These are phyloP conservation scores for Diabrotica undecimpunctata DNA, from an alignment of 1,140 invertebrate genomes.

Conservation along the genomic window DNA sequence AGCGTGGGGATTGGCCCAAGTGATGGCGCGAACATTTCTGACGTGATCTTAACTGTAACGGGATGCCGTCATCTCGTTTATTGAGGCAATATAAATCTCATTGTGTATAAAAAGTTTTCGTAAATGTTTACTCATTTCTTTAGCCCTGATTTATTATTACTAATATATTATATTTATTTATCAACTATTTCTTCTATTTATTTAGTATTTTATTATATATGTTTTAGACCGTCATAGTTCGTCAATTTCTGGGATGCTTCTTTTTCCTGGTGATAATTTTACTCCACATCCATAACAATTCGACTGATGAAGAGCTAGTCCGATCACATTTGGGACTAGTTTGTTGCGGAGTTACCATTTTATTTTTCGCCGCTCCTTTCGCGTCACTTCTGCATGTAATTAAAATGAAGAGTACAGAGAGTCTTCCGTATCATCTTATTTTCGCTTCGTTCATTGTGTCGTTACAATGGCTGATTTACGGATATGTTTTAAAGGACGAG, in stretches of 20 bases:
- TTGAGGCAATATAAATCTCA: too few relatives aligned
- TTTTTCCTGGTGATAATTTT: constrained; percentile 26
- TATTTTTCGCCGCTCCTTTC: constrained; percentile 77
- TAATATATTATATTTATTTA: too few relatives aligned
- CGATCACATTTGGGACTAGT: constrained; percentile 51
- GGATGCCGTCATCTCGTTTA: too few relatives aligned
- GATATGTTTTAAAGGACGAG: constrained; percentile 62
- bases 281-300: constrained; percentile 30
- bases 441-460: constrained; percentile 70
- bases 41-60: too few relatives aligned
- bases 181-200: too few relatives aligned
- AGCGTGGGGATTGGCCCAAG: too few relatives aligned
- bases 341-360: constrained; percentile 67
- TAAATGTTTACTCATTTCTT: too few relatives aligned
- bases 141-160: too few relatives aligned
- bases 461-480: constrained; percentile 73
- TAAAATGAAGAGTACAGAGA: constrained; percentile 68
- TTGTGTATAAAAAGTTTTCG: too few relatives aligned
- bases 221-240: constrained; percentile 31
- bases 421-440: constrained; percentile 75
- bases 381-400: constrained; percentile 73
- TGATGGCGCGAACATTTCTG: too few relatives aligned
- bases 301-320: constrained; percentile 18
- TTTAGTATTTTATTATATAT: too few relatives aligned
- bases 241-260: constrained; percentile 29